phyloP scores from a whole-genome alignment of 2,113 vertebrate genomes.

The Colossoma macropomum region DNA sequence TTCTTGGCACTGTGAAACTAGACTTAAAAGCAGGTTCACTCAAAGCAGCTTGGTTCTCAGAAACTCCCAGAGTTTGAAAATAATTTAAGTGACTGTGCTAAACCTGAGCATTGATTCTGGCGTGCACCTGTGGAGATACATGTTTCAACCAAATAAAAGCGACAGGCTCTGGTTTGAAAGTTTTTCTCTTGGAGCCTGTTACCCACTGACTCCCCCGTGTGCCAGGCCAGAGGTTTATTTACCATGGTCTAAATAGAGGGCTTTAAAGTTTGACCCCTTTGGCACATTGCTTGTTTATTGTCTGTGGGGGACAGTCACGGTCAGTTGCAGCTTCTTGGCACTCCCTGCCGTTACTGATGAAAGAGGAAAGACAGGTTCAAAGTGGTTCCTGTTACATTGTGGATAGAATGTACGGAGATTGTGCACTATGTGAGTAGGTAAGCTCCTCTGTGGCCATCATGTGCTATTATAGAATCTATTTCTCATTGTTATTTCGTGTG shows the following conservation, averaged over 20 bases:
- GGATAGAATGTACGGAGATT: neutral
- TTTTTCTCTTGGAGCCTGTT: neutral
- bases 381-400: neutral
- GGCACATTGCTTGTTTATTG: neutral
- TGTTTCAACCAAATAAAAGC: neutral
- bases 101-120: neutral
- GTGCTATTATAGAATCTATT: neutral
- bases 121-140: neutral
- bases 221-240: neutral
- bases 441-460: neutral
- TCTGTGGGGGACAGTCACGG: no score
- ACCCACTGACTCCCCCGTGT: neutral
- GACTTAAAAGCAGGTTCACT: no score
- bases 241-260: neutral
- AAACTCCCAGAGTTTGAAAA: neutral
- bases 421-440: neutral
- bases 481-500: constrained; percentile 8
- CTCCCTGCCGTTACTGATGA: neutral
- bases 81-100: neutral
- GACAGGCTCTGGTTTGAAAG: neutral
- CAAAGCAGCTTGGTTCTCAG: no score
- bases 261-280: neutral
- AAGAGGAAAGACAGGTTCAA: neutral
- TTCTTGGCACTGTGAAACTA: no score
- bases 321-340: neutral